phyloP scores from a whole-genome alignment of 2,797 vertebrate species.

The Loriculus beryllinus region DNA sequence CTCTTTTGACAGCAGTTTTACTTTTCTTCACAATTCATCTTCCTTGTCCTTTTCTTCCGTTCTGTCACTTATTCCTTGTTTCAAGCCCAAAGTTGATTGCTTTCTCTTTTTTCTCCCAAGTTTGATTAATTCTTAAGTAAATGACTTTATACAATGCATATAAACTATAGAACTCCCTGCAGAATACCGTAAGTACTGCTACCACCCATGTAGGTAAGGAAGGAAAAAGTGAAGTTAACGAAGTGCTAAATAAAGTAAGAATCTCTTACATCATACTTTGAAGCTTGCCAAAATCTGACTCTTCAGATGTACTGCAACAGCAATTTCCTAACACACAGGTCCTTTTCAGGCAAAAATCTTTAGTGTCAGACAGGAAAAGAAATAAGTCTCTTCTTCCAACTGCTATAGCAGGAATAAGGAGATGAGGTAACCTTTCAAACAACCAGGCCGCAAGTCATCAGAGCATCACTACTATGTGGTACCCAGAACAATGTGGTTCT shows the following conservation, averaged over 20 bases:
- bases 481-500: not conserved
- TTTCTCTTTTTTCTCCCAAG: not conserved
- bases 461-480: not conserved
- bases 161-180: not conserved
- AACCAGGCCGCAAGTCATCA: not conserved
- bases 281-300: conserved; percentile 51
- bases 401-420: not conserved
- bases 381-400: not conserved
- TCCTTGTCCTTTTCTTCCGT: not conserved
- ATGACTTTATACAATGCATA: not conserved
- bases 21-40: not conserved
- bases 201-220: not conserved
- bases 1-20: not conserved
- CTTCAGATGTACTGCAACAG: conserved; percentile 22
- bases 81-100: not conserved
- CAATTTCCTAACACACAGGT: not conserved
- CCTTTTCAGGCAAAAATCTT: conserved; percentile 15
- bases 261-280: conserved; percentile 37
- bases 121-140: not conserved
- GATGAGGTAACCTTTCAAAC: not conserved
- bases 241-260: conserved; percentile 61
- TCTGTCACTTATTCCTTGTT: not conserved
- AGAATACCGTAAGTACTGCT: not conserved
- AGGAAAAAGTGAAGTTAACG: not conserved
- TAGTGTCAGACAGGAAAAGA: not conserved